Base-by-base conservation (phyloP, 1,140 invertebrate species). In the Melanaphis sacchari region DNA sequence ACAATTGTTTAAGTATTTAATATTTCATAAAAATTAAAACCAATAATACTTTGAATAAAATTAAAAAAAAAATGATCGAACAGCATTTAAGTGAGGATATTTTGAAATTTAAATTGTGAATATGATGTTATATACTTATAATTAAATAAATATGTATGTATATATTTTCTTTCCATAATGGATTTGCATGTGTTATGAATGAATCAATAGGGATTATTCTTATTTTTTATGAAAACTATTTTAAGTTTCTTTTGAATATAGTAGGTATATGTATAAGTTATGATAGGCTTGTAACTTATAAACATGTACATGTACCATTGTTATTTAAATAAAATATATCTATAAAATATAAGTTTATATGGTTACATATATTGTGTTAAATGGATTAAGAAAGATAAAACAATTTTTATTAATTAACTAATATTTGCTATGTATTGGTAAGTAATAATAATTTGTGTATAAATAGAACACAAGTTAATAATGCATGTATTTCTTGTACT, bases 401-500 rank as follows among this genome's bases (percentile, higher is more conserved):
- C 36, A 89, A 54, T 54, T 22, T 89, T 89, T 89, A 43, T 9
- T 89, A 54, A 89, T 54, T 54, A 54, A 89, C 46, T 5, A 89
- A 54, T 89, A 24, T 89, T 89, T 54, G 49, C 49, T 89, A 40
- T 89, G 88, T 9, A 89, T 89, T 89, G 49, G 49, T 89, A 54
- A 54, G 88, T 89, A 89, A 54, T 89, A 31, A 89, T 89, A 38
- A 87, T 87, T 38, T 54, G 49, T 40, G 31, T 7, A 46, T 36
- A 49, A 89, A 36, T 89, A 89, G 21, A 43, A 38, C 40, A 54
- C n/a, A 89, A 24, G 9, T 87, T 43, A 46, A 6, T 31, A 87
- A 36, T 89, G 43, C n/a, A 89, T 38, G 21, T 38, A 18, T 24
- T 9, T 89, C 46, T 54, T 54, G 9, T 52, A 52, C 22, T 31